Evolutionary conservation across 2,888 invertebrate genomes (phyloP).

Genomic region (Vannuccia rotundouncinata): DNA sequence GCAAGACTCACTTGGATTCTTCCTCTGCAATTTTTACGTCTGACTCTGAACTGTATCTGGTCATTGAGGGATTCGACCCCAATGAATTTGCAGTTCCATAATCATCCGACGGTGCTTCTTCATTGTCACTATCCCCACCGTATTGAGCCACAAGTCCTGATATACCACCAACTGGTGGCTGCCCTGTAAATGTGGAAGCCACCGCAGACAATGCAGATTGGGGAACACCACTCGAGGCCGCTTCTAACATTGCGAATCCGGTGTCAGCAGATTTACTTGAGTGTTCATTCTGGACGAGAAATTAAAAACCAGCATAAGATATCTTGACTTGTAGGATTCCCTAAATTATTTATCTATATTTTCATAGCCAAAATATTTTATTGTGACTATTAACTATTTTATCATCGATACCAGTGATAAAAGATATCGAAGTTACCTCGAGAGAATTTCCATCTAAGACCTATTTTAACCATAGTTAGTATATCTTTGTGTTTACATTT

Average conservation of each 20-base stretch:
- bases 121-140: constrained; percentile 66
- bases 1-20: constrained; percentile 29
- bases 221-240: background rate
- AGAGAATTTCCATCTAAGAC: too few relatives aligned
- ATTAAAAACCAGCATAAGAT: too few relatives aligned
- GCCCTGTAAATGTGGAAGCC: background rate
- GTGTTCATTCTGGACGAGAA: constrained; percentile 5
- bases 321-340: too few relatives aligned
- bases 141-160: constrained; percentile 67
- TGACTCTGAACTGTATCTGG: constrained; percentile 38
- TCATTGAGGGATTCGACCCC: background rate
- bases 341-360: too few relatives aligned
- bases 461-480: too few relatives aligned
- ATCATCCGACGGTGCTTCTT: constrained; percentile 62
- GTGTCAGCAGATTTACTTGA: constrained; percentile 52
- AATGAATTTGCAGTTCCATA: constrained; percentile 42
- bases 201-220: background rate
- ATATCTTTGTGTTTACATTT: too few relatives aligned
- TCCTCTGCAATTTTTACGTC: constrained; percentile 55
- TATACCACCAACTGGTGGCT: background rate
- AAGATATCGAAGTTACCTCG: too few relatives aligned
- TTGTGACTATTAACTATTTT: too few relatives aligned
- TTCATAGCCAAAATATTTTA: too few relatives aligned
- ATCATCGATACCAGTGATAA: too few relatives aligned
- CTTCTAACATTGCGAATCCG: constrained; percentile 44